phyloP scores from a whole-genome alignment of 2,113 vertebrate genomes.

The Podilymbus podiceps region DNA sequence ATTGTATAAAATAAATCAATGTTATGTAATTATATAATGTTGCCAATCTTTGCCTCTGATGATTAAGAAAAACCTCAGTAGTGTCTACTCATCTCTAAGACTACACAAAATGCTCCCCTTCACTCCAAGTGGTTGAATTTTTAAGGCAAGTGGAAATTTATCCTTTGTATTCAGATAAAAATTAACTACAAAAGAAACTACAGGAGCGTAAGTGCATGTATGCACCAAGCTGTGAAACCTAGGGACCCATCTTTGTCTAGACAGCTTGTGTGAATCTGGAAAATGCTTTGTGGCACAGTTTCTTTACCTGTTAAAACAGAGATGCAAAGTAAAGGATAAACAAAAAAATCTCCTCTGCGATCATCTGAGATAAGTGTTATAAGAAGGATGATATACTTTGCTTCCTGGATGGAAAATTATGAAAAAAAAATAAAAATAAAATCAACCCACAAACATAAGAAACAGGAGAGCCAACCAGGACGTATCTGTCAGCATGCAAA shows the following conservation, averaged over 20 bases:
- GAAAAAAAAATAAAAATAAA: background rate
- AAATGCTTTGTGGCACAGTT: background rate
- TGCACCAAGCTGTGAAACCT: background rate
- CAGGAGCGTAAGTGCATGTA: background rate
- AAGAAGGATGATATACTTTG: background rate
- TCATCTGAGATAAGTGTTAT: background rate
- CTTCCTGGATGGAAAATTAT: background rate
- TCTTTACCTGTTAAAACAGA: background rate
- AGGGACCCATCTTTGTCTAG: background rate
- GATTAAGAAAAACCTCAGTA: constrained; percentile 23
- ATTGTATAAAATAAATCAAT: constrained; percentile 44
- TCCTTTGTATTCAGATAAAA: constrained; percentile 13
- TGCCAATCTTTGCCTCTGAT: constrained; percentile 7
- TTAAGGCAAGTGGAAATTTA: background rate
- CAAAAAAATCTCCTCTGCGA: background rate
- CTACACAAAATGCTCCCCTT: background rate
- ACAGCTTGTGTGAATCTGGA: background rate
- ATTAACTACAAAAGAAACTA: constrained; percentile 2
- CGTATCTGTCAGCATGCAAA: background rate
- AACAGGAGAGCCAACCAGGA: background rate
- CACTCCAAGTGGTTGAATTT: background rate
- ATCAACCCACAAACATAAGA: background rate
- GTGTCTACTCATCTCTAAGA: constrained; percentile 12
- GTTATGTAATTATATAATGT: constrained; percentile 23
- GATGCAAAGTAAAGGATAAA: background rate